These are phyloP conservation scores for Otis tarda DNA, from an alignment of 2,113 vertebrate genomes.

Conservation along the genomic window DNA sequence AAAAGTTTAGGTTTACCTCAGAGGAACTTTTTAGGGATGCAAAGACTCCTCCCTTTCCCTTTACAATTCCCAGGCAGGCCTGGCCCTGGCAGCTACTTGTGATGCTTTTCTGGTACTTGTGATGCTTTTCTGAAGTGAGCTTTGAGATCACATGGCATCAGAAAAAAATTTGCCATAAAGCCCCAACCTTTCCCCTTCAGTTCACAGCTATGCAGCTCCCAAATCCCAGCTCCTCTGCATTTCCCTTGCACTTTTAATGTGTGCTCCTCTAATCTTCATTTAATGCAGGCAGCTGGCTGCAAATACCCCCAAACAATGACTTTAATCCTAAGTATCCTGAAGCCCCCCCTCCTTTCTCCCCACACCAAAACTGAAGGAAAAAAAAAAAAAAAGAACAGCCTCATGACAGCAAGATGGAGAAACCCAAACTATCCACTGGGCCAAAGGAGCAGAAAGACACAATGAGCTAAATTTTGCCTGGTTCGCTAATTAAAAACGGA, in stretches of 20 bases:
- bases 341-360: constrained; percentile 69
- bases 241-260: constrained; percentile 56
- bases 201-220: constrained; percentile 75
- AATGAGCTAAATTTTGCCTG: constrained; percentile 68
- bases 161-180: constrained; percentile 71
- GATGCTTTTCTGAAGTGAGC: constrained; percentile 10
- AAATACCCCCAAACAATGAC: constrained; percentile 81
- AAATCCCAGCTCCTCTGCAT: constrained; percentile 69
- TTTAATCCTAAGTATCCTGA: constrained; percentile 82
- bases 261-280: constrained; percentile 81
- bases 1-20: background rate
- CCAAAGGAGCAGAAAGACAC: constrained; percentile 62
- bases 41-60: background rate
- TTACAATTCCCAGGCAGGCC: background rate
- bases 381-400: constrained; percentile 42
- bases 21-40: background rate
- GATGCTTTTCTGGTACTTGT: background rate
- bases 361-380: constrained; percentile 2
- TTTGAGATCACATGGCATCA: constrained; percentile 75
- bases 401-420: constrained; percentile 59
- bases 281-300: constrained; percentile 85
- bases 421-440: constrained; percentile 47
- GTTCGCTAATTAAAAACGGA: constrained; percentile 75
- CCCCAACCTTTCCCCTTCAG: constrained; percentile 75
- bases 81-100: background rate